phyloP scores from a whole-genome alignment of 2,888 invertebrate species.

The Eugnorisma glareosa region DNA sequence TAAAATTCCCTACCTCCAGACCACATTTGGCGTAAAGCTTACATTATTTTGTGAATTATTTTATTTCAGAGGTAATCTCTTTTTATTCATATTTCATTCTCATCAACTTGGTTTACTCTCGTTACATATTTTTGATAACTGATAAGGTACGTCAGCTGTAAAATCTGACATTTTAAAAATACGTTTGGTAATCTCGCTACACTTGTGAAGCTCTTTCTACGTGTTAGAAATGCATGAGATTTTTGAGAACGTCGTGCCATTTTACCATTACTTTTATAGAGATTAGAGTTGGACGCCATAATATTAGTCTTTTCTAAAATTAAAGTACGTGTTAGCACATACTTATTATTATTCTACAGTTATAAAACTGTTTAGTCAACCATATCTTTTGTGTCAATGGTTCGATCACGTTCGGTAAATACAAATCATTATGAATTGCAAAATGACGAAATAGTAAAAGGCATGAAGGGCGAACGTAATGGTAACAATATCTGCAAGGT shows the following conservation, averaged over 20 bases:
- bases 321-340: background rate
- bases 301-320: background rate
- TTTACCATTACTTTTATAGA: slow-evolving; percentile 33
- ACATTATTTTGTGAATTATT: slow-evolving; percentile 44
- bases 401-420: slow-evolving; percentile 41
- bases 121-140: slow-evolving; percentile 52
- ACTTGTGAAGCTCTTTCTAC: slow-evolving; percentile 35
- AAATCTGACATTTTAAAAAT: slow-evolving; percentile 45
- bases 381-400: background rate
- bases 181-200: slow-evolving; percentile 26
- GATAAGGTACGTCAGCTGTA: slow-evolving; percentile 33
- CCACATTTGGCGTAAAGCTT: slow-evolving; percentile 28
- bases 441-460: slow-evolving; percentile 52
- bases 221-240: slow-evolving; percentile 56
- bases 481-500: slow-evolving; percentile 55
- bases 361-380: slow-evolving; percentile 12
- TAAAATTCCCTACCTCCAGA: slow-evolving; percentile 14
- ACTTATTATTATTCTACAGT: slow-evolving; percentile 1
- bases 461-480: slow-evolving; percentile 40
- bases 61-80: slow-evolving; percentile 2
- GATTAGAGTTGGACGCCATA: background rate
- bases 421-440: slow-evolving; percentile 33
- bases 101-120: slow-evolving; percentile 50
- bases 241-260: slow-evolving; percentile 29
- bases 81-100: slow-evolving; percentile 29